Evolutionary conservation across 1,140 invertebrate genomes (phyloP), one percentile per base, ranked within the genome.

Genomic region (Anoplophora glabripennis): DNA sequence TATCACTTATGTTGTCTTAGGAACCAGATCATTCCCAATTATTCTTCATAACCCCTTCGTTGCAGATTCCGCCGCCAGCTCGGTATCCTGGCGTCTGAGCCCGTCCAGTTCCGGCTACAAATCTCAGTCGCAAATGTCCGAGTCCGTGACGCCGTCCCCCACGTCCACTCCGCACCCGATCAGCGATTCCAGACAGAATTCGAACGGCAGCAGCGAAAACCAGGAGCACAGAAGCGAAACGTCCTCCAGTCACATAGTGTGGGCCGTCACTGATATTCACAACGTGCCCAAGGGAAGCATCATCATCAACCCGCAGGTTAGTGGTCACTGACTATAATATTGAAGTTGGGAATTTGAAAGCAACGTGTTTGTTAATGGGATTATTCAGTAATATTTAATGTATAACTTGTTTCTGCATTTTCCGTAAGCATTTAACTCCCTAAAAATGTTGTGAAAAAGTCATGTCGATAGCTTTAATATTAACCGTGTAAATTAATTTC

Each of bases 71-170:
- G 82, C 82, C 48, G 85, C 84, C 55, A 88, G 85, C 77, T 80
- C 81, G 58, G 84, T 85, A 57, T 84, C 85, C 10, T 86, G 85
- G 77, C 81, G 89, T 1, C 76, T 92, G 41, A 91, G 89, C 64
- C 89, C 90, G 0, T 89, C 89, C 17, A 90, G 88, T 69, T 90
- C 87, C 17, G 89, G 89, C 35, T 92, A 89, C 79, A 90, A 90
- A 73, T 77, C 85, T 60, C 80, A 89, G 75, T 85, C 84, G 65
- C 80, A 86, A 75, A 83, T 87, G 64, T 90, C 88, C 28, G 89
- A 90, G 70, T 80, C 87, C 70, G 69, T 90, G 72, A 79, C 89
- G 7, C 89, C 89, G 0, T 89, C 87, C 15, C 87, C 88, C 8
- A 85, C 84, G 9, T 82, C 83, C 65, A 76, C 70, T 40, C 72